These are phyloP conservation scores for Chionomys nivalis DNA, from an alignment of 2,113 vertebrate species.

Conservation along the genomic window DNA sequence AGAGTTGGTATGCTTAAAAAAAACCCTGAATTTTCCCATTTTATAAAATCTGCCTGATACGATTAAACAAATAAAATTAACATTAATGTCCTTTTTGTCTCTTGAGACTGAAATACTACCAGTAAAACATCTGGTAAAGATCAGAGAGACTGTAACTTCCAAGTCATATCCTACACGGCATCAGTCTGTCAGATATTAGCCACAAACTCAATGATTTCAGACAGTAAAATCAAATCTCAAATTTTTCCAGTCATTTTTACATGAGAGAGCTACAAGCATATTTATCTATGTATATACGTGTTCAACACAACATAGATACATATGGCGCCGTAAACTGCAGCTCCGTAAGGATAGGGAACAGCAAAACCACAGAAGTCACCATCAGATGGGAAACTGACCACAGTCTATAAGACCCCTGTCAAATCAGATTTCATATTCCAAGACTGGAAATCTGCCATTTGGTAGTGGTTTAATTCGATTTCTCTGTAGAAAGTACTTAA, in stretches of 20 bases:
- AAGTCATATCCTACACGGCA: constrained; percentile 66
- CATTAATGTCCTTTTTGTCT: constrained; percentile 78
- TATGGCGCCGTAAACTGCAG: constrained; percentile 20
- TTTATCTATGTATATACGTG: constrained; percentile 39
- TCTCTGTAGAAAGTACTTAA: constrained; percentile 76
- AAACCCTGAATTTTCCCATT: constrained; percentile 71
- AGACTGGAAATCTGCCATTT: constrained; percentile 74
- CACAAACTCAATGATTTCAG: constrained; percentile 55
- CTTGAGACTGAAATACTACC: constrained; percentile 71
- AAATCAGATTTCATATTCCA: constrained; percentile 49
- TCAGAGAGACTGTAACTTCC: constrained; percentile 70
- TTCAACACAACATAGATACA: constrained; percentile 34
- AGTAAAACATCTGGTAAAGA: constrained; percentile 78
- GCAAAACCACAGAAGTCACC: constrained; percentile 55
- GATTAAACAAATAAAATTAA: constrained; percentile 78
- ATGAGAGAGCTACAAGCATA: neutral
- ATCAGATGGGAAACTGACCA: constrained; percentile 67
- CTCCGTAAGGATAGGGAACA: constrained; percentile 36
- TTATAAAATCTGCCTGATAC: constrained; percentile 74
- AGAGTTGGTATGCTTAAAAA: constrained; percentile 56
- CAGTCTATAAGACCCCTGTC: constrained; percentile 60
- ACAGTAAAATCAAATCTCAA: constrained; percentile 51
- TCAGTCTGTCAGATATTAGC: constrained; percentile 62
- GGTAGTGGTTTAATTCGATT: constrained; percentile 77
- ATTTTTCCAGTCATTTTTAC: constrained; percentile 25